A percentile compares a stretch with the other conserved stretches of the same genome.
Conservation (phyloP, 2,888 invertebrate genomes). For the Tetragonula carbonaria region DNA sequence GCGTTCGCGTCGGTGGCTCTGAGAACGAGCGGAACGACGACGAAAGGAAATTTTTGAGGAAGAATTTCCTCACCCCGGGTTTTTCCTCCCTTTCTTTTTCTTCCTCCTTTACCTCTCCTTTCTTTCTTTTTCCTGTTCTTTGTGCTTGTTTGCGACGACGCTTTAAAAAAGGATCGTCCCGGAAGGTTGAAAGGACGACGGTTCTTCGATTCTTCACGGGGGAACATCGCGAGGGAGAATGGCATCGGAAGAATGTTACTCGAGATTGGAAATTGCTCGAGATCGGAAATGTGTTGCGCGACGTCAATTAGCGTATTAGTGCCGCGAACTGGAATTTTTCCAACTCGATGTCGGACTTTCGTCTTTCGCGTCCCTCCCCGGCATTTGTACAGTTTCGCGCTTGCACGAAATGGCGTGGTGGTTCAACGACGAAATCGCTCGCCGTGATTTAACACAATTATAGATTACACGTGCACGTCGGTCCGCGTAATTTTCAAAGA, state of each 20-base stretch:
- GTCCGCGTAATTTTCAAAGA: no score
- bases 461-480: no score
- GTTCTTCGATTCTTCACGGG: background rate
- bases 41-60: slow-evolving; percentile 27
- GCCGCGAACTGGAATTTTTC: background rate
- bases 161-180: background rate
- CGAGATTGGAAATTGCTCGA: background rate
- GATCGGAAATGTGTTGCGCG: background rate
- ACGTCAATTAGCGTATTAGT: background rate
- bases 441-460: no score
- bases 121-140: background rate
- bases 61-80: background rate
- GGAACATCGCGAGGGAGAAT: background rate
- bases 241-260: background rate
- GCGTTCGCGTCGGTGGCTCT: background rate
- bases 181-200: background rate
- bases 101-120: background rate
- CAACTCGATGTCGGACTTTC: background rate
- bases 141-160: slow-evolving; percentile 13
- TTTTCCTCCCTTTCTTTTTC: background rate
- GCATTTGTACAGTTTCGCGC: no score
- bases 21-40: slow-evolving; percentile 2
- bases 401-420: no score
- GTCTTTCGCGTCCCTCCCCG: no score
- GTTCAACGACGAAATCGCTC: no score